Evolutionary conservation across 2,113 vertebrate species (phyloP).

Genomic region (Maccullochella peelii): DNA sequence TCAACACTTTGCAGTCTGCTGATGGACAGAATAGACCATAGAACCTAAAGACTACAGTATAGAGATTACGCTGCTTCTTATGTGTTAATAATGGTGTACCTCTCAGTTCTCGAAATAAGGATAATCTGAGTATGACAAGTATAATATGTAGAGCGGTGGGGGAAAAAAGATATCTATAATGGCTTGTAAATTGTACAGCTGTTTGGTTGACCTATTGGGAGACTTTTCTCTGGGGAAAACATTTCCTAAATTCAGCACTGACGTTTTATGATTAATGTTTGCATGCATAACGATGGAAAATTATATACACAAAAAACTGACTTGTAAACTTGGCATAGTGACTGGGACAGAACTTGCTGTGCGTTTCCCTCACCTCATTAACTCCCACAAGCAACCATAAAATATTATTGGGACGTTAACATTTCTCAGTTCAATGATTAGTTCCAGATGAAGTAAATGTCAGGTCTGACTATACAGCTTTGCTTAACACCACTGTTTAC

Average conservation of each 20-base stretch:
- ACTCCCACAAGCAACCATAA: conserved; percentile 56
- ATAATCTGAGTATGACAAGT: not conserved
- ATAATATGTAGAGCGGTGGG: not conserved
- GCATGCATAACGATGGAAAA: conserved; percentile 36
- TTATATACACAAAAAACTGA: conserved; percentile 14
- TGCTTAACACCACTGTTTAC: conserved; percentile 39
- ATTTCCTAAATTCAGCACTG: conserved; percentile 10
- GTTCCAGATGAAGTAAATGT: conserved; percentile 63
- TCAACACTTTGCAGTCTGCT: not conserved
- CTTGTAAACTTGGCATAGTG: conserved; percentile 26
- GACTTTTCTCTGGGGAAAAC: conserved; percentile 12
- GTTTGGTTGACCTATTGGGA: conserved; percentile 13
- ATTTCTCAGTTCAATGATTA: conserved; percentile 60
- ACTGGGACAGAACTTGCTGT: conserved; percentile 32
- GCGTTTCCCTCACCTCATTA: conserved; percentile 60
- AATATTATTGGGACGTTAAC: conserved; percentile 61
- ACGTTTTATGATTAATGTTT: conserved; percentile 42
- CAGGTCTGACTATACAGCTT: conserved; percentile 35
- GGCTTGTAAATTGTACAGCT: not conserved
- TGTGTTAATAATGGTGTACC: not conserved
- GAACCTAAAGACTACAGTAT: not conserved
- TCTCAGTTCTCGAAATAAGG: not conserved
- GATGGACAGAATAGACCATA: not conserved
- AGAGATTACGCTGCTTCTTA: conserved; percentile 1
- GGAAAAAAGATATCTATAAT: not conserved